Conservation (phyloP, 2,113 vertebrate genomes). For the Agapornis roseicollis region DNA sequence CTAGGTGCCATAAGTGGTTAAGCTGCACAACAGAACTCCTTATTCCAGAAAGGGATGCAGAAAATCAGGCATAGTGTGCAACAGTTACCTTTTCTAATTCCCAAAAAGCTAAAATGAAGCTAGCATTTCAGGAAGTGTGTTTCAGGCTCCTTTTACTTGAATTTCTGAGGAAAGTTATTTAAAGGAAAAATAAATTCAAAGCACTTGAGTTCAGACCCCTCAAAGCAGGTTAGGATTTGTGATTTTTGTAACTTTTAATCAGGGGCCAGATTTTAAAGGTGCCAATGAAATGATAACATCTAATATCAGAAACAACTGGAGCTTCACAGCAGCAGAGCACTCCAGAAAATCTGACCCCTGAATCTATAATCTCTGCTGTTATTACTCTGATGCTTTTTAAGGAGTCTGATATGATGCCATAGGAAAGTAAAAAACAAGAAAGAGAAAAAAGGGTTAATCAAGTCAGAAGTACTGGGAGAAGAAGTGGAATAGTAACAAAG, state of each 20-base stretch:
- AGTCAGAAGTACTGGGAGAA: constrained; percentile 47
- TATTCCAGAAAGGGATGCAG: background rate
- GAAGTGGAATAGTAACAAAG: constrained; percentile 33
- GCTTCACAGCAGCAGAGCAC: background rate
- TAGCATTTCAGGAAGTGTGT: background rate
- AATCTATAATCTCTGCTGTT: background rate
- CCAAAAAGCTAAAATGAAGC: background rate
- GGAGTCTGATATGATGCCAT: background rate
- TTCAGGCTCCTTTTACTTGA: background rate
- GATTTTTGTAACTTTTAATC: background rate
- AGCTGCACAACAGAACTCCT: background rate
- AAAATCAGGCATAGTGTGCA: background rate
- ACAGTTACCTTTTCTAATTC: background rate
- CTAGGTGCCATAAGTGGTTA: background rate
- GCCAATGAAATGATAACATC: background rate
- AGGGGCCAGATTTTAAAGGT: background rate
- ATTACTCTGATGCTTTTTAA: background rate
- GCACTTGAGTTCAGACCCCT: background rate
- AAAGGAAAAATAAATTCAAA: background rate
- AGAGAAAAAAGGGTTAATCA: constrained; percentile 52
- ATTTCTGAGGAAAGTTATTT: background rate
- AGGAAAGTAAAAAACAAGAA: constrained; percentile 16
- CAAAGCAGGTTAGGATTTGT: background rate
- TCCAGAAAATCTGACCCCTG: background rate
- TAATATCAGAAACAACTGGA: background rate